Evolutionary conservation across 2,888 invertebrate genomes (phyloP).

Genomic region (Oxytorus armatus): DNA sequence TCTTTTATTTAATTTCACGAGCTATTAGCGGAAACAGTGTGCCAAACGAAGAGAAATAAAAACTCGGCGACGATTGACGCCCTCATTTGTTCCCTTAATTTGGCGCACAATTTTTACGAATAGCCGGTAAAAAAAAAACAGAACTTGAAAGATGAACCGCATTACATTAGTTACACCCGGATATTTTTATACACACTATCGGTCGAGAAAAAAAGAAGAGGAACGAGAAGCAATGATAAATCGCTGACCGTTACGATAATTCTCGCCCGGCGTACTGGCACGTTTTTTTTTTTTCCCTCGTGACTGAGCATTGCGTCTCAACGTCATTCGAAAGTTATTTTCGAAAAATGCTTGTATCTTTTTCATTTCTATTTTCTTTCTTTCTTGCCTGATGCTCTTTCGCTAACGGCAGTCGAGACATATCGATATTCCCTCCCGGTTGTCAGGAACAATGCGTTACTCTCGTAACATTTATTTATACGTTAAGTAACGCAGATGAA

Average conservation of each 20-base stretch:
- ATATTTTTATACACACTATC: slow-evolving; percentile 23
- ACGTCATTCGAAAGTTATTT: slow-evolving; percentile 12
- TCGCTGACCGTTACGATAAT: slow-evolving; percentile 12
- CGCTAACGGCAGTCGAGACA: neutral
- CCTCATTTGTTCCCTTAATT: no score
- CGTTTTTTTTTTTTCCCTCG: slow-evolving; percentile 1
- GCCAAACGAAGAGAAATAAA: no score
- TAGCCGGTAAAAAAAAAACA: no score
- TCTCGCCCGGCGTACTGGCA: slow-evolving; percentile 19
- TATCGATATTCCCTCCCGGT: no score
- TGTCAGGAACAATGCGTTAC: neutral
- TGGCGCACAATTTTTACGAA: no score
- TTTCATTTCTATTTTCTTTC: slow-evolving; percentile 19
- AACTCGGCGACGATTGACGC: no score
- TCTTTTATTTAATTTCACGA: no score
- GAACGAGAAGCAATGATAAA: slow-evolving; percentile 25
- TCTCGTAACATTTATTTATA: slow-evolving; percentile 45
- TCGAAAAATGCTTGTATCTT: slow-evolving; percentile 15
- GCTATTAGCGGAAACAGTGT: no score
- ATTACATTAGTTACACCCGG: no score
- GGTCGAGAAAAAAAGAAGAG: slow-evolving; percentile 1
- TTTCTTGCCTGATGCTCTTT: slow-evolving; percentile 7
- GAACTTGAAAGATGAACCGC: no score
- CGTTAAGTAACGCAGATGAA: slow-evolving; percentile 26
- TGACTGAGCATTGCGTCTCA: slow-evolving; percentile 1